A percentile compares a stretch with the other conserved stretches of the same genome.
Evolutionary conservation across 2,113 vertebrate species (phyloP).

Genomic region (Megaceryle maxima): DNA sequence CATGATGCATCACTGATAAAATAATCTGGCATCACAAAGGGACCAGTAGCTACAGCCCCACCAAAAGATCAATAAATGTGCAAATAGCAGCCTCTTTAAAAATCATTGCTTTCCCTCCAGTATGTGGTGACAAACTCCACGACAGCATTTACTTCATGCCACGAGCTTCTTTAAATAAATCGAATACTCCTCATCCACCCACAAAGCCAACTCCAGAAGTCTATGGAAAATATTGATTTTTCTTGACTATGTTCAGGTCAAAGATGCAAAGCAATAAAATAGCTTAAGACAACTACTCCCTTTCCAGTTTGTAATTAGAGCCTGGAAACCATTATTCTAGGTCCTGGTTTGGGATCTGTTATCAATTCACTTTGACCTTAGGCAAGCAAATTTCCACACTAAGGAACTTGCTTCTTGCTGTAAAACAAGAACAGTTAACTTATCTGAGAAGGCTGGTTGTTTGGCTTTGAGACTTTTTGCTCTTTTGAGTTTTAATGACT

Average conservation of each 20-base stretch:
- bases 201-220: conserved; percentile 10
- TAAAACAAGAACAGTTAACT: not conserved
- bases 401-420: not conserved
- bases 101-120: conserved; percentile 5
- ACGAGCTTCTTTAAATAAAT: conserved; percentile 41
- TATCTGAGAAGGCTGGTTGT: not conserved
- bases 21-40: not conserved
- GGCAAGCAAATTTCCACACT: not conserved
- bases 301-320: conserved; percentile 13
- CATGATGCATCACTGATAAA: not conserved
- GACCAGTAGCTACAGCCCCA: not conserved
- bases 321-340: not conserved
- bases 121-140: not conserved
- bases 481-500: not conserved
- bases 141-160: conserved; percentile 1
- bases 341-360: not conserved
- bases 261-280: conserved; percentile 34
- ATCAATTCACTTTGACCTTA: conserved; percentile 33
- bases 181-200: not conserved
- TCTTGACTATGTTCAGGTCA: conserved; percentile 31
- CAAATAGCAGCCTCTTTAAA: not conserved
- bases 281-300: conserved; percentile 20
- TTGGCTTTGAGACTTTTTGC: not conserved
- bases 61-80: not conserved
- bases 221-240: conserved; percentile 51